Evolutionary conservation across 2,797 vertebrate species (phyloP).

Genomic region (Pogoniulus pusillus): DNA sequence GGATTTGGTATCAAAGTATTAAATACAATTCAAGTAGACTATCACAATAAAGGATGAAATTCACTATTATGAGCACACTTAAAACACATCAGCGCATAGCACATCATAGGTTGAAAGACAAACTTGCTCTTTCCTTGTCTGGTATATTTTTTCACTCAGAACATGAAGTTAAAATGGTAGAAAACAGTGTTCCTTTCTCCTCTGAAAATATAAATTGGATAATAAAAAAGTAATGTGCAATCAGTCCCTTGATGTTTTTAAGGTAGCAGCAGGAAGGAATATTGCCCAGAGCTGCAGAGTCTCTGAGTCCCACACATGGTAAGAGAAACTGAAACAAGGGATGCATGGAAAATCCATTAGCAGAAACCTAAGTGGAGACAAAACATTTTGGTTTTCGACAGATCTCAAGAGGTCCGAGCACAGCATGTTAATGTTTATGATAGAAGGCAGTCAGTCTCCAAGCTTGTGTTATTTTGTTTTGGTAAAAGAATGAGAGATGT

Average conservation of each 20-base stretch:
- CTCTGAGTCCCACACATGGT: not conserved
- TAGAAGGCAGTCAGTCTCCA: slow-evolving; percentile 49
- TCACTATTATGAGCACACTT: not conserved
- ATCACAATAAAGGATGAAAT: not conserved
- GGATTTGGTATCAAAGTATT: not conserved
- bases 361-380: slow-evolving; percentile 23
- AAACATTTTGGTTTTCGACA: slow-evolving; percentile 38
- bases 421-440: slow-evolving; percentile 48
- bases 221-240: slow-evolving; percentile 12
- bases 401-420: slow-evolving; percentile 49
- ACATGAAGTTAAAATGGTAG: not conserved
- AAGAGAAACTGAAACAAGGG: slow-evolving; percentile 40
- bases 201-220: not conserved
- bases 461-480: slow-evolving; percentile 54
- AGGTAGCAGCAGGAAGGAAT: slow-evolving; percentile 48
- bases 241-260: slow-evolving; percentile 13
- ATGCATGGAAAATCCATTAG: slow-evolving; percentile 63
- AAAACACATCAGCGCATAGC: not conserved
- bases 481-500: slow-evolving; percentile 55
- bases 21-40: not conserved
- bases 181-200: slow-evolving; percentile 14
- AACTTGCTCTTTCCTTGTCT: not conserved
- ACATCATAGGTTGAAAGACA: not conserved
- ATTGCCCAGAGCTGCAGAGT: slow-evolving; percentile 52
- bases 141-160: not conserved